phyloP scores from a whole-genome alignment of 2,888 invertebrate species.

The Lissocephala sabroskyi region DNA sequence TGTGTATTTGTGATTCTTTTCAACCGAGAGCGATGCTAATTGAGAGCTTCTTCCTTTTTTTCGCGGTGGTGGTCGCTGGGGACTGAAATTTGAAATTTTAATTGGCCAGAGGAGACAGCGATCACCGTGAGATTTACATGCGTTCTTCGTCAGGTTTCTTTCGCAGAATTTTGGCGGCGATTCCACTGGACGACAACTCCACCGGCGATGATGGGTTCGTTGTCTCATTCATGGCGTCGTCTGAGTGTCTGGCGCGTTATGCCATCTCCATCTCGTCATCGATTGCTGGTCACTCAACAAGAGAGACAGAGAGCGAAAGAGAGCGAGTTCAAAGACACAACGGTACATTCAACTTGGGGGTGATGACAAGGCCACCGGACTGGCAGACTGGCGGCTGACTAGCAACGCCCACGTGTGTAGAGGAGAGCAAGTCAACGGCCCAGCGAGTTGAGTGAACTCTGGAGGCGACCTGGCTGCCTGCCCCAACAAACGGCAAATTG shows the following conservation, averaged over 20 bases:
- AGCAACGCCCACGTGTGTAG: conserved; percentile 44
- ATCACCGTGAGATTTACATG: conserved; percentile 41
- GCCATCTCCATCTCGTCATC: conserved; percentile 5
- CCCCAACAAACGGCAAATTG: conserved; percentile 61
- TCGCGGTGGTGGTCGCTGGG: background rate
- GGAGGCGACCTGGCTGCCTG: conserved; percentile 29
- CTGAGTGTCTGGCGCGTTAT: conserved; percentile 50
- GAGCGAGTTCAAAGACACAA: conserved; percentile 55
- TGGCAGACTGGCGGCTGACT: no score
- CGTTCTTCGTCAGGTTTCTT: conserved; percentile 54
- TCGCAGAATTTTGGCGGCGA: no score
- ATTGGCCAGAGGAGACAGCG: conserved; percentile 6
- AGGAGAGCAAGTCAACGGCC: conserved; percentile 42
- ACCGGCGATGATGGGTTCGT: conserved; percentile 50
- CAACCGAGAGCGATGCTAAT: conserved; percentile 1
- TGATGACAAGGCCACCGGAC: conserved; percentile 47
- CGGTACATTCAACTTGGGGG: conserved; percentile 58
- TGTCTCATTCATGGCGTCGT: conserved; percentile 61
- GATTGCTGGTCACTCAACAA: conserved; percentile 30
- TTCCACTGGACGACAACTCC: no score
- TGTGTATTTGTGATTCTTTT: conserved; percentile 5
- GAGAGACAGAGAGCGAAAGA: conserved; percentile 16
- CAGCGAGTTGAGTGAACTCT: conserved; percentile 48
- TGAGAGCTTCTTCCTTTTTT: conserved; percentile 5
- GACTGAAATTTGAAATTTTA: conserved; percentile 6